Conservation (phyloP, 2,888 invertebrate genomes). For the Himalopsyche kuldschensis region DNA sequence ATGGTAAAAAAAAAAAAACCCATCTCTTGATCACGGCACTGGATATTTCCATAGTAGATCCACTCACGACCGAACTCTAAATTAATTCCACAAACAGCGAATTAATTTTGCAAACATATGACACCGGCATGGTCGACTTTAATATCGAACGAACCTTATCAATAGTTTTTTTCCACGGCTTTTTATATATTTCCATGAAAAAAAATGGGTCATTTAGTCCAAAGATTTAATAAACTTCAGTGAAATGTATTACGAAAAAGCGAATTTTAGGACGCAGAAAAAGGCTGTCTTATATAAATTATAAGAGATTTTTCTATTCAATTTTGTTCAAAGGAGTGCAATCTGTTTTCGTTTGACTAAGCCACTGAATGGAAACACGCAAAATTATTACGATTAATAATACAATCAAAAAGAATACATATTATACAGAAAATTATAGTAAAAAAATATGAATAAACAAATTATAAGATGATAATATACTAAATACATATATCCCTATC, state of each 20-base stretch:
- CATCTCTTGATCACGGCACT: background rate
- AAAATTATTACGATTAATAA: no score
- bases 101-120: slow-evolving; percentile 6
- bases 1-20: no score
- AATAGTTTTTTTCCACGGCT: background rate
- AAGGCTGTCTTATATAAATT: background rate
- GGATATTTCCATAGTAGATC: background rate
- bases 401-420: no score
- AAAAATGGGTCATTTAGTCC: background rate
- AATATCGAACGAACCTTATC: background rate
- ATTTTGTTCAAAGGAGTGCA: background rate
- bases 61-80: background rate
- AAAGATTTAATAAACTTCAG: background rate
- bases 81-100: slow-evolving; percentile 1
- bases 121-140: background rate
- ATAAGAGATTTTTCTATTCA: background rate
- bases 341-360: background rate
- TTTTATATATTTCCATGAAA: background rate
- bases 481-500: no score
- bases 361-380: no score
- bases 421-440: no score
- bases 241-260: background rate
- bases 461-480: no score
- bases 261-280: background rate
- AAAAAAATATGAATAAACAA: no score